These are phyloP conservation scores for Acleris holmiana DNA, from an alignment of 2,888 invertebrate genomes.

Conservation along the genomic window DNA sequence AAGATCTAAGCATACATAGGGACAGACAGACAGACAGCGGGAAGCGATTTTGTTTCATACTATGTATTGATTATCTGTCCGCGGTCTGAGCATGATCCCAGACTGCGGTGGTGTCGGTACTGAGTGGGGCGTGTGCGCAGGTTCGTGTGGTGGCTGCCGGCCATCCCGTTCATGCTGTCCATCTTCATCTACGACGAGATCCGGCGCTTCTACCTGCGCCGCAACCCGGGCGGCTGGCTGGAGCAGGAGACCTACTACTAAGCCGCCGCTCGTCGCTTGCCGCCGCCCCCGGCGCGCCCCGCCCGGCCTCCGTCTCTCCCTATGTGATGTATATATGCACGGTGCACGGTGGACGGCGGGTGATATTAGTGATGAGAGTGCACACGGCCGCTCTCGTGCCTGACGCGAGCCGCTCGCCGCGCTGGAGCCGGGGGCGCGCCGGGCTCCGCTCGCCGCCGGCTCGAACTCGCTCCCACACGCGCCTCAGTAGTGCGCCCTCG, in stretches of 20 bases:
- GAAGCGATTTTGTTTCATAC: no score
- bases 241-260: slow-evolving; percentile 99
- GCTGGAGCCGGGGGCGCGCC: slow-evolving; percentile 5
- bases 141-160: slow-evolving; percentile 99
- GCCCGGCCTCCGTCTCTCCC: slow-evolving; percentile 34
- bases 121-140: slow-evolving; percentile 75
- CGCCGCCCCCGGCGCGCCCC: slow-evolving; percentile 58
- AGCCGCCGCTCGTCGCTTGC: slow-evolving; percentile 69
- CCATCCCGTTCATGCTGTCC: slow-evolving; percentile 98
- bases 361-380: slow-evolving; percentile 72
- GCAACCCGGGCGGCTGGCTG: slow-evolving; percentile 99
- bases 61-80: no score
- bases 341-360: slow-evolving; percentile 70
- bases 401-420: slow-evolving; percentile 1
- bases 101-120: no score
- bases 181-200: slow-evolving; percentile 99
- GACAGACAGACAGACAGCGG: no score
- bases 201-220: slow-evolving; percentile 98
- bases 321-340: slow-evolving; percentile 81
- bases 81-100: no score
- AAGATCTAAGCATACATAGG: no score
- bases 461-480: slow-evolving; percentile 38
- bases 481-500: slow-evolving; percentile 57
- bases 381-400: no score
- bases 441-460: slow-evolving; percentile 40